Conservation (phyloP, 1,140 invertebrate genomes). For the Plectus sambesii region DNA sequence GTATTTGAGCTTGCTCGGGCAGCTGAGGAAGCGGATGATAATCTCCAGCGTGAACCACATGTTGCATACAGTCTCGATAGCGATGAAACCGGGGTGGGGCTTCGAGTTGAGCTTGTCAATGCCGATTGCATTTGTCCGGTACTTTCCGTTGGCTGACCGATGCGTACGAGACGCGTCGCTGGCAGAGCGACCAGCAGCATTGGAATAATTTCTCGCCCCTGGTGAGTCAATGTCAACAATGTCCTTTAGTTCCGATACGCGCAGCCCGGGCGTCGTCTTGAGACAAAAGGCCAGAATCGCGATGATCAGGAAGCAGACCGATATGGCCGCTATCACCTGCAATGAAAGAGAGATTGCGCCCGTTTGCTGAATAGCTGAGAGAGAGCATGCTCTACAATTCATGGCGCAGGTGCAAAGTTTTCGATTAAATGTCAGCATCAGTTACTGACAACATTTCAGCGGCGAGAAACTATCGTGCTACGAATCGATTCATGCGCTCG, state of each 20-base stretch:
- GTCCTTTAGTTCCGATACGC: constrained; percentile 68
- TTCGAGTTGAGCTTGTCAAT: constrained; percentile 41
- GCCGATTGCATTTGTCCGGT: constrained; percentile 35
- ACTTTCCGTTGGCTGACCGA: constrained; percentile 28
- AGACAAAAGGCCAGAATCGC: constrained; percentile 91
- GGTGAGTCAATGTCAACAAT: constrained; percentile 78
- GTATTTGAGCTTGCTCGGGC: constrained; percentile 74
- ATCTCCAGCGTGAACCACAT: constrained; percentile 93
- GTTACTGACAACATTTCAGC: too few species aligned
- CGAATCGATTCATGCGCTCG: too few species aligned
- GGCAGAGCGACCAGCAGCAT: constrained; percentile 11
- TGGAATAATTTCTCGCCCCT: constrained; percentile 43
- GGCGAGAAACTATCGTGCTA: too few species aligned
- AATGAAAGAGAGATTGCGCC: constrained; percentile 49
- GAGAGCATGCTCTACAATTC: too few species aligned
- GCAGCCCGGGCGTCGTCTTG: constrained; percentile 77
- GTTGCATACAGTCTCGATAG: constrained; percentile 79
- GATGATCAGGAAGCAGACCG: constrained; percentile 94
- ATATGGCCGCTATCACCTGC: constrained; percentile 86
- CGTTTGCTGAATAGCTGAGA: too few species aligned
- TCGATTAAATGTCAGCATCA: too few species aligned
- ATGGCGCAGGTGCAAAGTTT: too few species aligned
- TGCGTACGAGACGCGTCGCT: background rate
- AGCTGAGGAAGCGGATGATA: constrained; percentile 54
- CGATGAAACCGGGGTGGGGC: constrained; percentile 40